These are phyloP conservation scores for Petrocephalus sullivani DNA, from an alignment of 2,797 vertebrate species.

Conservation along the genomic window DNA sequence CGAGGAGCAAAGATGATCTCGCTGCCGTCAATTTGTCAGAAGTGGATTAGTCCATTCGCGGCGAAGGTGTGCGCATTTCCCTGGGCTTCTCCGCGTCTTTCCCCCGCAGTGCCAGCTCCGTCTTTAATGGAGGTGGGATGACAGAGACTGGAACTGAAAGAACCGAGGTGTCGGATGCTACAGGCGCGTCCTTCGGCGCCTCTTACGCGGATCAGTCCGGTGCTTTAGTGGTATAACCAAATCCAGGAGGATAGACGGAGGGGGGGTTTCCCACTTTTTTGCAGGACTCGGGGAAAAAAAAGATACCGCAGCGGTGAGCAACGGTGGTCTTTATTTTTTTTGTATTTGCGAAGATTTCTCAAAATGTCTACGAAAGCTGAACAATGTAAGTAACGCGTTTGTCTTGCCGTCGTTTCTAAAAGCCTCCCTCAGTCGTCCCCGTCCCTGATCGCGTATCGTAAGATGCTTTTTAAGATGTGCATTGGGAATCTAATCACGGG, in stretches of 20 bases:
- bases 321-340: conserved; percentile 44
- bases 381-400: conserved; percentile 81
- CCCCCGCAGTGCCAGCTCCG: conserved; percentile 6
- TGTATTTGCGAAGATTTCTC: conserved; percentile 52
- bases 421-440: conserved; percentile 25
- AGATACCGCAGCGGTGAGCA: conserved; percentile 54
- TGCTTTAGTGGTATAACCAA: conserved; percentile 64
- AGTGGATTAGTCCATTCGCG: conserved; percentile 63
- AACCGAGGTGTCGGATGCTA: conserved; percentile 10
- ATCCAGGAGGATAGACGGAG: conserved; percentile 47
- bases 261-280: conserved; percentile 59
- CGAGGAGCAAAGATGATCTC: conserved; percentile 35
- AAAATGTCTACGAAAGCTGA: conserved; percentile 97
- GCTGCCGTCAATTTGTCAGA: conserved; percentile 68
- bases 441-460: conserved; percentile 25
- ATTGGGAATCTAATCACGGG: conserved; percentile 44
- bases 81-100: not conserved
- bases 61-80: conserved; percentile 45
- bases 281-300: conserved; percentile 52
- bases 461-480: not conserved
- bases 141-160: conserved; percentile 14
- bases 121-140: conserved; percentile 1
- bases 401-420: conserved; percentile 10
- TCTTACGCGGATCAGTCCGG: conserved; percentile 1
- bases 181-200: conserved; percentile 8